These are phyloP conservation scores for Panonychus citri DNA, from an alignment of 1,140 invertebrate species.

Conservation along the genomic window DNA sequence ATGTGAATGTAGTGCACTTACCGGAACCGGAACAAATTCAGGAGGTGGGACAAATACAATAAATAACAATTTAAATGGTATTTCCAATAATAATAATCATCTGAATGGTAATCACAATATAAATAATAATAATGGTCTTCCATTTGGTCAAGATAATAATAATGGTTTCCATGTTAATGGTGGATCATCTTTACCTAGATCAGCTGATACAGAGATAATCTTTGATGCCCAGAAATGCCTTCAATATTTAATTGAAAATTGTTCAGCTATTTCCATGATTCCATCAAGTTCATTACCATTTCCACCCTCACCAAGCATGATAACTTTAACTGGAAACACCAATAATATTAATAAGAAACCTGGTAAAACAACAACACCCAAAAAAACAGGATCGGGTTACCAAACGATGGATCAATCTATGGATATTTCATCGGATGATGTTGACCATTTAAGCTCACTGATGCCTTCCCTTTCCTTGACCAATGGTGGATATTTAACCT, in stretches of 20 bases:
- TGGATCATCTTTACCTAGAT: neutral
- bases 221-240: slow-evolving; percentile 9
- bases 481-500: neutral
- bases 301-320: neutral
- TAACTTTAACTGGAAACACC: neutral
- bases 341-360: too few relatives aligned
- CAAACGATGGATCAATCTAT: neutral
- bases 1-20: slow-evolving; percentile 18
- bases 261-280: neutral
- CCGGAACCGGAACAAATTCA: too few relatives aligned
- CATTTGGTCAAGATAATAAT: neutral
- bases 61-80: neutral
- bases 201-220: neutral
- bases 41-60: neutral
- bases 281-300: slow-evolving; percentile 1
- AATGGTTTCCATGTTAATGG: neutral
- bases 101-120: neutral
- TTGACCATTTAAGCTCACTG: too few relatives aligned
- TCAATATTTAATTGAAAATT: slow-evolving; percentile 9
- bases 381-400: too few relatives aligned
- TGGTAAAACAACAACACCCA: too few relatives aligned
- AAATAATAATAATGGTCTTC: neutral
- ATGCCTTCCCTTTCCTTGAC: neutral
- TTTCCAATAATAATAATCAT: neutral
- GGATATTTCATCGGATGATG: neutral